Evolutionary conservation across 1,140 invertebrate genomes (phyloP).

Genomic region (Neelides sp.): DNA sequence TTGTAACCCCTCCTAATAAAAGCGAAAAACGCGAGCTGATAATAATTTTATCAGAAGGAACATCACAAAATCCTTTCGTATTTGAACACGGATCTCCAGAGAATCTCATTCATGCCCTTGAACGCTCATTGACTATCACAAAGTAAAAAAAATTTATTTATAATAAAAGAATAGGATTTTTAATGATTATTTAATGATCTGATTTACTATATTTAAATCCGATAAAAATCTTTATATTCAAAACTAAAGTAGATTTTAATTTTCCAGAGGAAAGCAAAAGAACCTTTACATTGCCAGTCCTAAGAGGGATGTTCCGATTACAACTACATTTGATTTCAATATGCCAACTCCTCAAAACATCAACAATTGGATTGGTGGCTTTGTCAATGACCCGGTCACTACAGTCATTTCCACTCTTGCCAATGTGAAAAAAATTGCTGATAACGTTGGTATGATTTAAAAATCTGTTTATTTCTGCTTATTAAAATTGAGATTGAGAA

Average conservation of each 20-base stretch:
- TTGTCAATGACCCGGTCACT: too few species aligned
- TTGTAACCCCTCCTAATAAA: slow-evolving; percentile 8
- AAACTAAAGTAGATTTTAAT: slow-evolving; percentile 6
- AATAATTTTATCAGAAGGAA: slow-evolving; percentile 57
- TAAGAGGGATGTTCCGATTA: too few species aligned
- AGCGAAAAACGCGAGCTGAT: slow-evolving; percentile 45
- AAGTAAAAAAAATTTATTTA: slow-evolving; percentile 33
- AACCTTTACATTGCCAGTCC: background rate
- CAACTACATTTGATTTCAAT: too few species aligned
- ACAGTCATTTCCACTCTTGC: too few species aligned
- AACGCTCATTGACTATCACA: slow-evolving; percentile 38
- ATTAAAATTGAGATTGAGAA: too few species aligned
- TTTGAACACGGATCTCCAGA: slow-evolving; percentile 76
- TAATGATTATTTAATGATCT: slow-evolving; percentile 16
- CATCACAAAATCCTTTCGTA: slow-evolving; percentile 61
- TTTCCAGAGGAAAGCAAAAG: slow-evolving; percentile 34
- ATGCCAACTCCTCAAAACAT: too few species aligned
- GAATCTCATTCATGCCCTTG: slow-evolving; percentile 50
- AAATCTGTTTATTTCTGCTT: too few species aligned
- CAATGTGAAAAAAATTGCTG: too few species aligned
- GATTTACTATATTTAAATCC: slow-evolving; percentile 1
- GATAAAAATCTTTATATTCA: slow-evolving; percentile 5
- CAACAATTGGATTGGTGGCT: too few species aligned
- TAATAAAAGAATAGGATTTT: background rate
- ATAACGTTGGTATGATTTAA: too few species aligned